Base-by-base conservation (phyloP, 2,797 vertebrate species). In the Argentina silus region DNA sequence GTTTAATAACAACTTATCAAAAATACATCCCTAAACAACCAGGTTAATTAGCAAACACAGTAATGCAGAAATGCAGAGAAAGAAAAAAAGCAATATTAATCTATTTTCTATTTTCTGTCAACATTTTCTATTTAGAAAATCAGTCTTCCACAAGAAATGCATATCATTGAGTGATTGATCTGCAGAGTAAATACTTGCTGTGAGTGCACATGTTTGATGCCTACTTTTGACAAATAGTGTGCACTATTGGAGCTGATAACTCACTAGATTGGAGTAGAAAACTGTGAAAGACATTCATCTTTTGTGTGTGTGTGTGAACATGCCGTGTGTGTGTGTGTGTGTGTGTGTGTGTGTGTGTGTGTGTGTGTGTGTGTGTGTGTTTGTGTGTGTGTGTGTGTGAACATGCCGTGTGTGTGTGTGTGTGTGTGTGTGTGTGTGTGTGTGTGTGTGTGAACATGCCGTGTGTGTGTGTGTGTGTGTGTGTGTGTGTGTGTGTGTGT, bases 401-500 rank as follows among this genome's bases (percentile, higher is more conserved):
- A 8, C 11, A 23, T 56, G 53, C 53, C 6, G 23, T 36, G 4
- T 36, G 27, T 36, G 27, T 36, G 27, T 4, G 10, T 36, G 21
- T 14, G 23, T 23, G 21, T 27, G 59, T 42, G 59, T 61, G 59
- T 61, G 59, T 15, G 59, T 27, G 23, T 23, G 59, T 61, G 27
- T 12, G 59, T 11, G 56, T 27, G 56, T n/a, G n/a, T n/a, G n/a
- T n/a, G n/a, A n/a, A 21, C 3, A 23, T n/a, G 21, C 11, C 9
- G 42, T 11, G 14, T 47, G 63, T 43, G 63, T 53, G 6, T 53
- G 48, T 53, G 61, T 63, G 61, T 63, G 17, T 19, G 61, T 63
- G 6, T 44, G 23, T 17, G 42, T 8, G 42, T 7, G 14, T 8
- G 61, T 63, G 61, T 17, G 61, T 63, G 61, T 36, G 15, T 11